Conservation (phyloP, 2,797 vertebrate species). For the Gallirallus australis region DNA sequence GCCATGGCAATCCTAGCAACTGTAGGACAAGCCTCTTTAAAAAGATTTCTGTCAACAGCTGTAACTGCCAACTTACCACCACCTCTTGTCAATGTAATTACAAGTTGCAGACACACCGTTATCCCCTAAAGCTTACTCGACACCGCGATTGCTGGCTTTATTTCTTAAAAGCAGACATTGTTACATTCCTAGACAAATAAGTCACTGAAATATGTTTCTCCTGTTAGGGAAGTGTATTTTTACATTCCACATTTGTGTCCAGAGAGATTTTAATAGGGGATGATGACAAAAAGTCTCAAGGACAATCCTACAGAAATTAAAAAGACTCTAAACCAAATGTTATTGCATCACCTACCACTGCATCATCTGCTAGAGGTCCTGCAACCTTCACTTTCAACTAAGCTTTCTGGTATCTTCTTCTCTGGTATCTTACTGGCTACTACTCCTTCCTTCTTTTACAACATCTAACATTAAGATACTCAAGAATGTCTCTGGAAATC, state of each 20-base stretch:
- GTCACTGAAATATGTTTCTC: background rate
- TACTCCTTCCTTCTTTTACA: background rate
- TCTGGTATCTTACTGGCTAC: background rate
- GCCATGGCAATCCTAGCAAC: slow-evolving; percentile 30
- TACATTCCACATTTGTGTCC: background rate
- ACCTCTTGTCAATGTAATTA: slow-evolving; percentile 45
- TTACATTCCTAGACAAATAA: background rate
- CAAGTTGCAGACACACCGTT: background rate
- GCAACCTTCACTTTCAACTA: background rate
- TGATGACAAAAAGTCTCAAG: background rate
- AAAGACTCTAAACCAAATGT: fast-evolving
- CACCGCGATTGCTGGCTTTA: background rate
- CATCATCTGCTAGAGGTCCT: background rate
- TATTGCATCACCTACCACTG: background rate
- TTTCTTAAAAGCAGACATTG: background rate
- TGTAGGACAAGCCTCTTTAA: slow-evolving; percentile 3
- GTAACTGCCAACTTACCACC: slow-evolving; percentile 32
- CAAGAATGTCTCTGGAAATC: background rate
- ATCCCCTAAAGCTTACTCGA: background rate
- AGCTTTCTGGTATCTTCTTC: background rate
- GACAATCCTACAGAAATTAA: background rate
- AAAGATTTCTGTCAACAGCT: slow-evolving; percentile 47
- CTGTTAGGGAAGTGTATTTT: background rate
- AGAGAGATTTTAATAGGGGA: background rate
- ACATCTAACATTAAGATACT: background rate